Base-by-base conservation (phyloP, 2,797 vertebrate species). In the Parambassis ranga region DNA sequence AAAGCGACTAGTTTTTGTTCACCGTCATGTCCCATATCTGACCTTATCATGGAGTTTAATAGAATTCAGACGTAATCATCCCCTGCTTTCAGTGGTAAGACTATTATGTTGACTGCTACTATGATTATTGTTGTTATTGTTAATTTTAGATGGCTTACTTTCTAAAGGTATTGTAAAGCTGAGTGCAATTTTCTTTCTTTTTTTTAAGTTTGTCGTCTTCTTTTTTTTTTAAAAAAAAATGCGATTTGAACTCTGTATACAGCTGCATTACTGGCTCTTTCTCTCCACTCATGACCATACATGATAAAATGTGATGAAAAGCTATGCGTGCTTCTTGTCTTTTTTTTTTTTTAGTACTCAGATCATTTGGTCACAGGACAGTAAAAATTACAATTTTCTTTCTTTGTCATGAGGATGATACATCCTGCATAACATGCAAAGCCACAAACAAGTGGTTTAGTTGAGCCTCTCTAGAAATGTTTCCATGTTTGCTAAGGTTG, bases 251-350 rank as follows among this genome's bases (percentile, higher is more conserved):
- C 77, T 88, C 84, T 79, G 86, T 90, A 90, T 88, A 81, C 87
- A 84, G 87, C 89, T 91, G 83, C 83, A 81, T 90, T 86, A 86
- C 82, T 89, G 87, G 87, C 83, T 83, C 76, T 89, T 87, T 90
- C 82, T 90, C 84, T 90, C 75, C 73, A 84, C 75, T 85, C 75
- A 86, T 90, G 77, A 89, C 71, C 86, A 84, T 89, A 89, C 78
- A 83, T 87, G 84, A 91, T 90, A 90, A 92, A 91, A 91, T 84
- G 75, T 87, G 83, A 89, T 87, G 71, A 87, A 89, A 91, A 79
- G 44, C 32, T 39, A 49, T 13, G 2, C 15, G 11, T 44, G 64
- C 74, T 41, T 79, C 20, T 35, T 75, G 73, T 87, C 47, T 85
- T 83, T 62, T 20, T 43, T 8, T 65, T 10, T 7, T 28, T 28